Conservation (phyloP, 2,113 vertebrate species). For the Catharus minimus region DNA sequence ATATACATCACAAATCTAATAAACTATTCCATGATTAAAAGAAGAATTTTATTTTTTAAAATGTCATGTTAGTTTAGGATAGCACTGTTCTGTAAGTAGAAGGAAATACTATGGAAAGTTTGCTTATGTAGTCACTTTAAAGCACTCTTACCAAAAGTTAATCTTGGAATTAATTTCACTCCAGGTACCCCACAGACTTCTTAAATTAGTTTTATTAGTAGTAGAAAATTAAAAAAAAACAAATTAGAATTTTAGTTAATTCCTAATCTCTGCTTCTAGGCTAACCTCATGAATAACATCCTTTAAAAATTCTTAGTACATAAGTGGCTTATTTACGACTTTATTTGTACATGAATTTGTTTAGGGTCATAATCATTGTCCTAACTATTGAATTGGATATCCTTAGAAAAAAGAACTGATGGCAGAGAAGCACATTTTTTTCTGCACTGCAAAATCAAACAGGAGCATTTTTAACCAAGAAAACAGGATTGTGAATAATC, state of each 20-base stretch:
- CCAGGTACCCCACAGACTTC: neutral
- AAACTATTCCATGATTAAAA: neutral
- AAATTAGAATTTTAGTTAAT: neutral
- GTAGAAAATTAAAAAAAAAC: neutral
- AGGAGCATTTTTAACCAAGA: neutral
- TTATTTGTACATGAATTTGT: neutral
- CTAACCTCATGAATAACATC: neutral
- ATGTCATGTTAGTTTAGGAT: neutral
- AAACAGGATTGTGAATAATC: neutral
- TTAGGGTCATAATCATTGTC: neutral
- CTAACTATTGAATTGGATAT: neutral
- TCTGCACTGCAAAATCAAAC: neutral
- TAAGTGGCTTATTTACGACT: neutral
- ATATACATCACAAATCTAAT: neutral
- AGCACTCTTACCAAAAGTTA: neutral
- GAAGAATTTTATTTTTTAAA: neutral
- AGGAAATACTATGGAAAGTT: neutral
- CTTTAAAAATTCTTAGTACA: neutral
- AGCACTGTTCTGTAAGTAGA: neutral
- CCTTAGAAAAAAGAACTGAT: neutral
- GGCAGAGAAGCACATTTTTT: neutral
- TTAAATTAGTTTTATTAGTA: neutral
- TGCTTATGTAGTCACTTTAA: neutral
- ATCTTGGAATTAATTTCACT: neutral
- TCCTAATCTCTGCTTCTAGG: neutral